Conservation (phyloP, 2,797 vertebrate genomes). For the Linurgus olivaceus region DNA sequence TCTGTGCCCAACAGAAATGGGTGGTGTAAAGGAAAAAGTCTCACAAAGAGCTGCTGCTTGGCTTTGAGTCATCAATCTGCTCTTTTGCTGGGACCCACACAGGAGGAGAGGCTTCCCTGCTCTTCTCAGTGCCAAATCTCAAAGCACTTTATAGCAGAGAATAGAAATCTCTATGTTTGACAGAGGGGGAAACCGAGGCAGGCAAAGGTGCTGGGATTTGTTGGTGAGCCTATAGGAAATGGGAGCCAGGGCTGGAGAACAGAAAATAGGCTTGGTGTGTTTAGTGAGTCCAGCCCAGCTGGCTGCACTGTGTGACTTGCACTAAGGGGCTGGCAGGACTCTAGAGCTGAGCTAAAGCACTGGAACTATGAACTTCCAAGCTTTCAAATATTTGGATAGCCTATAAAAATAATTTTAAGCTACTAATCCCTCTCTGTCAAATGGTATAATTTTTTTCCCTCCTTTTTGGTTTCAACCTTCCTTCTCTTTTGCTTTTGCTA, state of each 20-base stretch:
- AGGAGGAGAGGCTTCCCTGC: background rate
- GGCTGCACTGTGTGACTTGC: background rate
- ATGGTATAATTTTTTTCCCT: background rate
- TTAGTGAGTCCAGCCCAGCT: slow-evolving; percentile 10
- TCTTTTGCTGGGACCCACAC: rapidly evolving
- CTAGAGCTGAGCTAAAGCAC: slow-evolving; percentile 18
- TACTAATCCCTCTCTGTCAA: slow-evolving; percentile 44
- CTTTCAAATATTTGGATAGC: slow-evolving; percentile 51
- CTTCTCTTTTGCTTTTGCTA: slow-evolving; percentile 9
- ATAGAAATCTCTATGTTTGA: background rate
- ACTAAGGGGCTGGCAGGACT: slow-evolving; percentile 22
- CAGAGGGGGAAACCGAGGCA: slow-evolving; percentile 1
- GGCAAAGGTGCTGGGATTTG: background rate
- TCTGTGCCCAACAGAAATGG: background rate
- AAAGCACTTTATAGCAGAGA: rapidly evolving
- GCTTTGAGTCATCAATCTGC: background rate
- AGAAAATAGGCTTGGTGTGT: background rate
- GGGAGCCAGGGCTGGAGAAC: background rate
- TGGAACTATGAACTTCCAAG: slow-evolving; percentile 37
- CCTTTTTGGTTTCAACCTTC: background rate
- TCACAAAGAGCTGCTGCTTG: background rate
- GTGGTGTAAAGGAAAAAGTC: background rate
- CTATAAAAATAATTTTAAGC: slow-evolving; percentile 52
- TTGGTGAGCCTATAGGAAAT: background rate
- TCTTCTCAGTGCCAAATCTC: background rate